phyloP scores from a whole-genome alignment of 2,797 vertebrate genomes.

The Myiothlypis chrysogaster region DNA sequence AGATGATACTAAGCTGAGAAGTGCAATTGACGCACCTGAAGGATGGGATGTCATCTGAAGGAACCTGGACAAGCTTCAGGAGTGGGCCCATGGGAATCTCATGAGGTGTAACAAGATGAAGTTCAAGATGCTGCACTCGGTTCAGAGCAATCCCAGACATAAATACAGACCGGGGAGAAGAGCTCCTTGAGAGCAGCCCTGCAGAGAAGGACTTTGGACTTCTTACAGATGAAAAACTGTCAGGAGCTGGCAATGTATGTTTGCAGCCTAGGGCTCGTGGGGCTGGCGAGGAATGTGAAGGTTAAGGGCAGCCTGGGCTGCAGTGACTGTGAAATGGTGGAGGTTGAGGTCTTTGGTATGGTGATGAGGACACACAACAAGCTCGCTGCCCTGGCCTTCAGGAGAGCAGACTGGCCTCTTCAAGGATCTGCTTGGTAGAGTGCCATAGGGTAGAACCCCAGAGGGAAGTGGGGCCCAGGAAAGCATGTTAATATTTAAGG shows the following conservation, averaged over 20 bases:
- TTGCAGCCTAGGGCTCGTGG: background rate
- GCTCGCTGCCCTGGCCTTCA: background rate
- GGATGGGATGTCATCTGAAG: background rate
- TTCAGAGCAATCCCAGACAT: background rate
- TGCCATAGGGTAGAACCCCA: background rate
- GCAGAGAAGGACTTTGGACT: background rate
- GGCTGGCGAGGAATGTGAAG: background rate
- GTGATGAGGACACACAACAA: no score
- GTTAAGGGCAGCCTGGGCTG: background rate
- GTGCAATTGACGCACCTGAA: background rate
- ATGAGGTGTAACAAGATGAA: background rate
- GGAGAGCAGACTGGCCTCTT: background rate
- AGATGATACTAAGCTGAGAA: background rate
- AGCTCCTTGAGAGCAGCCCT: background rate
- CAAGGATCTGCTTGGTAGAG: background rate
- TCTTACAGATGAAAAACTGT: background rate
- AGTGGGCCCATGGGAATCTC: background rate
- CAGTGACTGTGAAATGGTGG: background rate
- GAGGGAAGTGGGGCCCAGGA: background rate
- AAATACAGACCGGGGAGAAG: background rate
- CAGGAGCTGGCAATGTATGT: background rate
- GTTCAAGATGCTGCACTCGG: background rate
- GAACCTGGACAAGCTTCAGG: background rate
- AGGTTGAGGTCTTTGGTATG: background rate
- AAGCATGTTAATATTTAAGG: background rate